Percentiles rank a stretch among this genome's conserved stretches.
Conservation (phyloP, 2,113 vertebrate genomes). For the Burhinus oedicnemus region DNA sequence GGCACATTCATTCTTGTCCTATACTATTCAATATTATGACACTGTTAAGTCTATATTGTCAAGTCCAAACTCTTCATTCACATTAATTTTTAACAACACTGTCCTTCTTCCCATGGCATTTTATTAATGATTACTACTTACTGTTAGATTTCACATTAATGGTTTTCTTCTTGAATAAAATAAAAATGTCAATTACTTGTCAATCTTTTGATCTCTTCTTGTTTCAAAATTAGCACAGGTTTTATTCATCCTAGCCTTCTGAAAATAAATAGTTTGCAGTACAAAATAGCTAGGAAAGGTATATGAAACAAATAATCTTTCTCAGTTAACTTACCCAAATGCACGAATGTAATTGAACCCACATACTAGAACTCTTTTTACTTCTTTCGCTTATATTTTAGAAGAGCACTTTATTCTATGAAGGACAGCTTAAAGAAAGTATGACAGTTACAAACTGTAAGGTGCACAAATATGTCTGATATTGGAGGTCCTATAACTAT, state of each 20-base stretch:
- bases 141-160: background rate
- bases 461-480: background rate
- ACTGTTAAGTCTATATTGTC: background rate
- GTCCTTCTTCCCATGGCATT: background rate
- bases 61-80: background rate
- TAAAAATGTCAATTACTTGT: background rate
- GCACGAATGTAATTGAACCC: background rate
- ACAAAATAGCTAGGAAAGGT: background rate
- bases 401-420: background rate
- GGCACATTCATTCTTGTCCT: background rate
- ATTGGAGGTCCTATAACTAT: background rate
- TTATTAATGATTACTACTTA: background rate
- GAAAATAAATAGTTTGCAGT: background rate
- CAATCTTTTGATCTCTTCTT: background rate
- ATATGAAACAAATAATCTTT: background rate
- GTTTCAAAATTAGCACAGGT: background rate
- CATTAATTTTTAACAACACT: background rate
- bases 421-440: background rate
- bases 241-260: background rate
- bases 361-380: background rate
- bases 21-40: background rate
- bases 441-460: background rate
- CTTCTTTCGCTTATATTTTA: background rate
- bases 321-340: background rate
- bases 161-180: background rate